These are phyloP conservation scores for Acrobasis consociella DNA, from an alignment of 2,888 invertebrate species.

Conservation along the genomic window DNA sequence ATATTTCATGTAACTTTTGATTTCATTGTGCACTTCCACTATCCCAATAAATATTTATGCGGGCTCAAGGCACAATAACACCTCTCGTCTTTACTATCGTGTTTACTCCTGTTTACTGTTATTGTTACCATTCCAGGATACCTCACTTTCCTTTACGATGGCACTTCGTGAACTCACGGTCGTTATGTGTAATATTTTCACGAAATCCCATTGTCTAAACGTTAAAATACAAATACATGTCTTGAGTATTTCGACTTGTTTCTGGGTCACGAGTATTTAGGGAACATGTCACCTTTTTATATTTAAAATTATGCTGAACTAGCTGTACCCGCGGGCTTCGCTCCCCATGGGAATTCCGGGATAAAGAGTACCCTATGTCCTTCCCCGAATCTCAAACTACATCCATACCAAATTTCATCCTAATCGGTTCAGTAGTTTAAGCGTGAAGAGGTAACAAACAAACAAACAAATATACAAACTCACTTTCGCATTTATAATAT, in stretches of 20 bases:
- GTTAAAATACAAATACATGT: not conserved
- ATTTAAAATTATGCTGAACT: too few relatives aligned
- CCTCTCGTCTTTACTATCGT: conserved; percentile 40
- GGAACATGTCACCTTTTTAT: not conserved
- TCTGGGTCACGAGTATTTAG: not conserved
- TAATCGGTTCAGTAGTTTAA: too few relatives aligned
- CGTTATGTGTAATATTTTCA: conserved; percentile 27
- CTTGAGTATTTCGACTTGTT: not conserved
- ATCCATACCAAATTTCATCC: too few relatives aligned
- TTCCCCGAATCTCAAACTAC: too few relatives aligned
- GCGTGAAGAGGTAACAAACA: too few relatives aligned
- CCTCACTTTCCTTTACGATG: conserved; percentile 39
- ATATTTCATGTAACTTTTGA: not conserved
- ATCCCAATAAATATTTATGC: conserved; percentile 14
- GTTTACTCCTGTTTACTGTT: conserved; percentile 45
- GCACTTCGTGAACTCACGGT: conserved; percentile 32
- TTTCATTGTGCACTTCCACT: not conserved
- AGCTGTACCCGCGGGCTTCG: too few relatives aligned
- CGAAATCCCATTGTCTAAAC: not conserved
- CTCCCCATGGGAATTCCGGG: too few relatives aligned
- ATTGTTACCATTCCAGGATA: conserved; percentile 39
- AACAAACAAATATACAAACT: too few relatives aligned
- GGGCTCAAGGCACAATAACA: conserved; percentile 22
- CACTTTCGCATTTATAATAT: too few relatives aligned
- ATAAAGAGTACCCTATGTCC: too few relatives aligned